Conservation (phyloP, 2,888 invertebrate species). For the Agonopterix alstromeriana region DNA sequence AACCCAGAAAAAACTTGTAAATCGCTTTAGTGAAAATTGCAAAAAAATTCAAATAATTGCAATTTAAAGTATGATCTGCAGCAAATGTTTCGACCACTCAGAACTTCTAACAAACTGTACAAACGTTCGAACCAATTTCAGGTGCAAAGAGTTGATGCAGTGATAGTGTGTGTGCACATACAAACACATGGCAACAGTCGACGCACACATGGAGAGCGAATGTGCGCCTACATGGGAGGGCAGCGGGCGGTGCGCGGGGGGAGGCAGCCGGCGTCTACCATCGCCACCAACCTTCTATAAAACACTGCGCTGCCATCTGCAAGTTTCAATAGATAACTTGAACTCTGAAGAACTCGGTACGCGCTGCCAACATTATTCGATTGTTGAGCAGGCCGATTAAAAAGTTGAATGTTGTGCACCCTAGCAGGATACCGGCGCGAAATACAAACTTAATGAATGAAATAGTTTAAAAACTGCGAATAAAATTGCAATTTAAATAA, state of each 20-base stretch:
- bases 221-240: slow-evolving; percentile 17
- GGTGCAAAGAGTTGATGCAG: slow-evolving; percentile 27
- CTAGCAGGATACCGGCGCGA: slow-evolving; percentile 50
- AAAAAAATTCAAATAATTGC: too few relatives aligned
- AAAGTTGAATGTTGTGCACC: slow-evolving; percentile 56
- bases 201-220: slow-evolving; percentile 20
- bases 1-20: neutral
- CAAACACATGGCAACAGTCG: slow-evolving; percentile 26
- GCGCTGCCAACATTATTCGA: slow-evolving; percentile 58
- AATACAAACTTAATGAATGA: slow-evolving; percentile 41
- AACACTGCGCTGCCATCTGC: slow-evolving; percentile 74
- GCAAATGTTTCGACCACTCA: too few relatives aligned
- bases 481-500: slow-evolving; percentile 11
- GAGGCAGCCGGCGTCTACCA: slow-evolving; percentile 31
- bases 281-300: slow-evolving; percentile 60
- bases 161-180: slow-evolving; percentile 31
- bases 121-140: slow-evolving; percentile 38
- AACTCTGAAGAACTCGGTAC: slow-evolving; percentile 60
- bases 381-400: slow-evolving; percentile 30
- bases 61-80: too few relatives aligned
- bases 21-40: neutral
- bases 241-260: slow-evolving; percentile 22
- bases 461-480: slow-evolving; percentile 18
- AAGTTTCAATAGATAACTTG: slow-evolving; percentile 75
- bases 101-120: slow-evolving; percentile 17